Base-by-base conservation (phyloP, 2,797 vertebrate species). In the Brotula barbata region DNA sequence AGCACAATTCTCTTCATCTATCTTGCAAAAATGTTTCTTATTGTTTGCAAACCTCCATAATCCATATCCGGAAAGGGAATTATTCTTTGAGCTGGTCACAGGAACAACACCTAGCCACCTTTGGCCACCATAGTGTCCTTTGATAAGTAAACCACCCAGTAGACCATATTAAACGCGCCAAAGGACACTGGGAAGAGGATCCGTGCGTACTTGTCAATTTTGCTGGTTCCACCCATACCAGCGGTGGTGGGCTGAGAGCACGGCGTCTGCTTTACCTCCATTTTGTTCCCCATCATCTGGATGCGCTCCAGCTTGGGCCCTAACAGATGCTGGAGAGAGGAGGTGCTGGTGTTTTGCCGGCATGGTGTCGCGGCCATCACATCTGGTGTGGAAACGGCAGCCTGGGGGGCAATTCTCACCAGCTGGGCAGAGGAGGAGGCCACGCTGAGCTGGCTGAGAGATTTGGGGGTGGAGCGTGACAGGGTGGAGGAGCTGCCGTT, bases 91-190 rank as follows among this genome's bases (percentile, higher is more conserved):
- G 53, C 37, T 6, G 40, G 41, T 11, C 25, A 16, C 22, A 15
- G 37, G 23, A 44, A 7, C 40, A 15, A 50, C n/a, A 12, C 41
- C 58, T 85, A 90, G 8, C 71, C 93, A 85, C 91, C 93, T 7
- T 89, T 92, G 73, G 92, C 90, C 87, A 96, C 94, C 94, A 95
- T 93, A 5, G 95, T 96, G 78, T 99, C 97, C 88, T 95, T 99
- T 23, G 97, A 99, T 88, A 99, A 91, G 90, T 99, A 99, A 65
- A 99, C 96, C 77, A 99, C 97, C 97, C 97, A 99, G 86, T 99
- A 99, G 51, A 99, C 97, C 95, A 99, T 96, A 85, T 99, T 99
- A 86, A 99, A 99, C 41, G 94, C 97, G 71, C 95, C 95, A 2
- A 99, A 99, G 48, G 96, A 95, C 78, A 98, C 94, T 46, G 97